Conservation (phyloP, 2,888 invertebrate genomes). For the Thumatha senex region DNA sequence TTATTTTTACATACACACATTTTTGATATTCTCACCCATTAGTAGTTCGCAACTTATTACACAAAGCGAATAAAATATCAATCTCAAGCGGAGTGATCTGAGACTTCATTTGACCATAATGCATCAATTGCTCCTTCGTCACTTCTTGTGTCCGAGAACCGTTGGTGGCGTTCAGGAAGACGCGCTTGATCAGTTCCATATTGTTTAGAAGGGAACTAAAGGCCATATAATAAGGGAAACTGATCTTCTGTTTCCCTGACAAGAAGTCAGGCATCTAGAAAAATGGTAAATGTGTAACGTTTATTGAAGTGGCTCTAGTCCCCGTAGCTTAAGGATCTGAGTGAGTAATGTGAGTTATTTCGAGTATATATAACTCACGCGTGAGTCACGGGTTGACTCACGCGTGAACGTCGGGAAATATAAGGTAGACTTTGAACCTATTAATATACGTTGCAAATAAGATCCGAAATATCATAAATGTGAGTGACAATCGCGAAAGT, state of each 20-base stretch:
- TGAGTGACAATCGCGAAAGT: no score
- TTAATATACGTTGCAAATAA: no score
- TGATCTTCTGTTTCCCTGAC: conserved; percentile 91
- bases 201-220: conserved; percentile 98
- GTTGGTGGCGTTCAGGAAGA: conserved; percentile 94
- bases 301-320: no score
- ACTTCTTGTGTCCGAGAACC: conserved; percentile 93
- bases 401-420: no score
- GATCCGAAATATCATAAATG: no score
- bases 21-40: conserved; percentile 86
- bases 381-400: no score
- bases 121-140: conserved; percentile 98
- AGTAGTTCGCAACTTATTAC: conserved; percentile 93
- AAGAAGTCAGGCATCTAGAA: conserved; percentile 87
- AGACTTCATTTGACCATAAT: conserved; percentile 98
- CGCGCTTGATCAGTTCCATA: conserved; percentile 98
- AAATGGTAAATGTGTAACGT: neutral
- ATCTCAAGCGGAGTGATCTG: conserved; percentile 98
- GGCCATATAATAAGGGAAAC: conserved; percentile 99
- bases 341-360: no score
- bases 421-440: no score
- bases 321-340: no score
- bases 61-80: conserved; percentile 96
- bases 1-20: neutral
- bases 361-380: no score